These are phyloP conservation scores for Ornithorhynchus anatinus DNA, from an alignment of 2,113 vertebrate genomes.

Conservation along the genomic window DNA sequence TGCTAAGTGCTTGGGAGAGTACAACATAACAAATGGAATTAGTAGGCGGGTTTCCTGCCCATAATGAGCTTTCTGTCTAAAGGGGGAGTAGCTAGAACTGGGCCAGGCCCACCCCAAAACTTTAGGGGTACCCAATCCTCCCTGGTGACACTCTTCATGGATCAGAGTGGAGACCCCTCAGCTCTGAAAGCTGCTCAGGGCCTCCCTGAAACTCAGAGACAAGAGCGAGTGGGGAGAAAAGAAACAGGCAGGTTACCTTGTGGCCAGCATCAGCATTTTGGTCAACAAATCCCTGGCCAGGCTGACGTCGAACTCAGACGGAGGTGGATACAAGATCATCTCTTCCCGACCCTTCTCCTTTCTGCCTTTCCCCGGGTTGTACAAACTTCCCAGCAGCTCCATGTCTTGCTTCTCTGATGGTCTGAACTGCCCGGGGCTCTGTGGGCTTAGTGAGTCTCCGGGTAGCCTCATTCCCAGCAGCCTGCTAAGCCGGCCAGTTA, in stretches of 20 bases:
- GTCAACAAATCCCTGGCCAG: constrained; percentile 70
- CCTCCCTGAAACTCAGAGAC: no score
- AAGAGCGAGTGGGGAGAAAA: background rate
- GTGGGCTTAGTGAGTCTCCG: background rate
- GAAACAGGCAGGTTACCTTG: constrained; percentile 61
- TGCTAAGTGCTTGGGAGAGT: no score
- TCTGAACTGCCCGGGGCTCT: background rate
- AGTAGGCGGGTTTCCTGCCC: no score
- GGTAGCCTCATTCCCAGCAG: background rate
- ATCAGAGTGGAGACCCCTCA: background rate
- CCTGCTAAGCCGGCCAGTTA: constrained; percentile 66
- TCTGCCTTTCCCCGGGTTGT: constrained; percentile 60
- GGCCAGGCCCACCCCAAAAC: no score
- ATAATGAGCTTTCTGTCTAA: no score
- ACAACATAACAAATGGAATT: no score
- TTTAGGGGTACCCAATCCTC: no score
- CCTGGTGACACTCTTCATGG: no score
- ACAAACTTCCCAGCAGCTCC: constrained; percentile 69
- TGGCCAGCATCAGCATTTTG: constrained; percentile 71
- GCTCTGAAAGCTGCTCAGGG: background rate
- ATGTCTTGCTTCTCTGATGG: background rate
- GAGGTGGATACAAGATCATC: constrained; percentile 61
- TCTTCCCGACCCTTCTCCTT: constrained; percentile 61
- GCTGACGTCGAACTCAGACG: constrained; percentile 58
- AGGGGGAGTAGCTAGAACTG: no score